Conservation (phyloP, 2,113 vertebrate genomes). For the Oncorhynchus nerka region DNA sequence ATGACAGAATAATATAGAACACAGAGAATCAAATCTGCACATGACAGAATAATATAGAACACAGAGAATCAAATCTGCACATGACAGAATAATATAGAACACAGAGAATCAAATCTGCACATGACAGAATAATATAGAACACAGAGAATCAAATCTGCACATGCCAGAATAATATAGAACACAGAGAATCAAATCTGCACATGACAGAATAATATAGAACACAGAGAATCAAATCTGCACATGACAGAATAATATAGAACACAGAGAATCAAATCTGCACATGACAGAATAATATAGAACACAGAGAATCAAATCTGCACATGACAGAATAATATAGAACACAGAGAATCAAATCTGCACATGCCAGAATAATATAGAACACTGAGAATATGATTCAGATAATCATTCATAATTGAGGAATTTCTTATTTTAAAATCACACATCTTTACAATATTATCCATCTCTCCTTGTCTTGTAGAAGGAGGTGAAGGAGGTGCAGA, state of each 20-base stretch:
- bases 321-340: background rate
- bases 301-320: background rate
- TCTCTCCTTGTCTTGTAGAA: background rate
- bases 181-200: background rate
- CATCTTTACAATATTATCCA: background rate
- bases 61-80: background rate
- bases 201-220: background rate
- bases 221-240: background rate
- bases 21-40: background rate
- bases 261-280: background rate
- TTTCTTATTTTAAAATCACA: no score
- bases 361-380: background rate
- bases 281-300: background rate
- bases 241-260: background rate
- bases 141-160: background rate
- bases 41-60: background rate
- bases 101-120: background rate
- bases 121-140: background rate
- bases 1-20: background rate
- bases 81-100: background rate
- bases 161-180: background rate
- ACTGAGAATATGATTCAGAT: background rate
- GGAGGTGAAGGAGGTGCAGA: constrained; percentile 39
- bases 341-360: background rate
- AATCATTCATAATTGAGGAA: background rate